Percentiles rank a stretch among this genome's conserved stretches.
phyloP scores from a whole-genome alignment of 2,888 invertebrate species.

The Himalopsyche tibetana region DNA sequence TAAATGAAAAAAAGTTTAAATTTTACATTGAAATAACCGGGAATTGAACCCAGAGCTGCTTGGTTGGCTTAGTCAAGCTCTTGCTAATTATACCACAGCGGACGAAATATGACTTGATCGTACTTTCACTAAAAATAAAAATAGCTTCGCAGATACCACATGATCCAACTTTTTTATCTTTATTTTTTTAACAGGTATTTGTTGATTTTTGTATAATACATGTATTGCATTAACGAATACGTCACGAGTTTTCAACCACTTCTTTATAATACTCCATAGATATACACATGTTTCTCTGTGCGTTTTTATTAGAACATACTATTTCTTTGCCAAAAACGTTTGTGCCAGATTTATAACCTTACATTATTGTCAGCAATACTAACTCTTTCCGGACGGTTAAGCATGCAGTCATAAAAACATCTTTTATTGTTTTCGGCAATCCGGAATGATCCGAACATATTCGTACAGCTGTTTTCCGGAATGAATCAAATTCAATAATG shows the following conservation, averaged over 20 bases:
- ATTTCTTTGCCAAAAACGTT: slow-evolving; percentile 44
- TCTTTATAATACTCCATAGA: slow-evolving; percentile 68
- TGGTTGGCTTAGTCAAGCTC: too few relatives aligned
- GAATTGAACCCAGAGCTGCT: too few relatives aligned
- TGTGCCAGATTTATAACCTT: slow-evolving; percentile 41
- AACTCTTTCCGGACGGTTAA: slow-evolving; percentile 53
- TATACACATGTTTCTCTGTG: slow-evolving; percentile 68
- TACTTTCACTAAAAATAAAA: too few relatives aligned
- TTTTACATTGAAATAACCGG: too few relatives aligned
- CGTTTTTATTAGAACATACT: slow-evolving; percentile 64
- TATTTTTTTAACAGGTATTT: too few relatives aligned
- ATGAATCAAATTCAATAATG: slow-evolving; percentile 31
- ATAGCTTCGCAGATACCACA: too few relatives aligned
- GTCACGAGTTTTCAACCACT: slow-evolving; percentile 54
- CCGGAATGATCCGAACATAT: slow-evolving; percentile 45
- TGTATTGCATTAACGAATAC: too few relatives aligned
- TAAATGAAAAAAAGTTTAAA: too few relatives aligned
- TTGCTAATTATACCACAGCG: too few relatives aligned
- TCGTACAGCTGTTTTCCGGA: slow-evolving; percentile 31
- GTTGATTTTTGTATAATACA: too few relatives aligned
- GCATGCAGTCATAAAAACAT: slow-evolving; percentile 55
- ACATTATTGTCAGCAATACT: slow-evolving; percentile 57
- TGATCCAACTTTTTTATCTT: too few relatives aligned
- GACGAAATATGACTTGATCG: too few relatives aligned
- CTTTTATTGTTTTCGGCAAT: slow-evolving; percentile 59